A percentile compares a stretch with the other conserved stretches of the same genome.
These are phyloP conservation scores for Scaptomyza hsui DNA, from an alignment of 1,140 invertebrate genomes.

Conservation along the genomic window DNA sequence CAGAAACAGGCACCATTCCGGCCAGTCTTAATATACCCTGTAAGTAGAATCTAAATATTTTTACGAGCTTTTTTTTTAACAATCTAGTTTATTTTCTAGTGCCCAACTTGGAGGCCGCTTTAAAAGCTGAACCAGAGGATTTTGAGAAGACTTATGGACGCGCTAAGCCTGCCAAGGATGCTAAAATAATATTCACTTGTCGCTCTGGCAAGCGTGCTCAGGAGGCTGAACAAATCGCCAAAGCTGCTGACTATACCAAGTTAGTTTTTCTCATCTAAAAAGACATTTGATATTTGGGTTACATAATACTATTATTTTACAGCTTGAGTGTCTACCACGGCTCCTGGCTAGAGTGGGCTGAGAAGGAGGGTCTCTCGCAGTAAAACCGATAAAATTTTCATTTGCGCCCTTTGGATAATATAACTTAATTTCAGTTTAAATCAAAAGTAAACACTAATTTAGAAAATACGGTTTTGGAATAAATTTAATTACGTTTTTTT, in stretches of 20 bases:
- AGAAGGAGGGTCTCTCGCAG: slow-evolving; percentile 66
- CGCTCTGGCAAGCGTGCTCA: slow-evolving; percentile 84
- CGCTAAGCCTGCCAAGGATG: slow-evolving; percentile 83
- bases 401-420: background rate
- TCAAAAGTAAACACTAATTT: background rate
- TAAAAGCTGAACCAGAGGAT: slow-evolving; percentile 83
- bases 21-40: slow-evolving; percentile 89
- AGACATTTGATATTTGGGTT: background rate
- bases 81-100: slow-evolving; percentile 67
- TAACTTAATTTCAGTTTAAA: background rate
- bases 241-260: slow-evolving; percentile 85
- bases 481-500: slow-evolving; percentile 10
- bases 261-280: slow-evolving; percentile 51
- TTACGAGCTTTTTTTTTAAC: background rate
- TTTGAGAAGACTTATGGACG: slow-evolving; percentile 84
- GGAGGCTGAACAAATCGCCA: slow-evolving; percentile 85
- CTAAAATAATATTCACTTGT: slow-evolving; percentile 85
- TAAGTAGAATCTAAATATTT: slow-evolving; percentile 71
- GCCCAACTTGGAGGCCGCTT: slow-evolving; percentile 77
- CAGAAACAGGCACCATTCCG: slow-evolving; percentile 87
- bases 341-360: slow-evolving; percentile 92
- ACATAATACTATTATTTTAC: slow-evolving; percentile 79
- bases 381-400: background rate
- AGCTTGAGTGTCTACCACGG: slow-evolving; percentile 95
- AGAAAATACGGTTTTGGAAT: slow-evolving; percentile 17